phyloP scores from a whole-genome alignment of 2,113 vertebrate species.

The Microcebus lehilahytsara region DNA sequence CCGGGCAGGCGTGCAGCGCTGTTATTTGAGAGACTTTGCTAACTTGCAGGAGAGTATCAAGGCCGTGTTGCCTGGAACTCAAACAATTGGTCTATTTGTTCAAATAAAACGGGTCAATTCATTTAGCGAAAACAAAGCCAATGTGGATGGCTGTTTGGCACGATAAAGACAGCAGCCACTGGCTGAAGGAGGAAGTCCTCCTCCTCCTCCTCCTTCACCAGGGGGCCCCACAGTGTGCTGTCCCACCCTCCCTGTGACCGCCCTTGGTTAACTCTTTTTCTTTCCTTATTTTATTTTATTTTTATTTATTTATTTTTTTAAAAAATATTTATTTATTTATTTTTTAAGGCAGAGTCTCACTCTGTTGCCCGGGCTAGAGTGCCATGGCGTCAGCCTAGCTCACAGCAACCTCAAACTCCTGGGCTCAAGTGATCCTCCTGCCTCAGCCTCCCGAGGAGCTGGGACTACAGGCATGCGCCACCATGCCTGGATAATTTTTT shows the following conservation, averaged over 20 bases:
- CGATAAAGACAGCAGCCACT: not conserved
- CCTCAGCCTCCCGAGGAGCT: too few species aligned
- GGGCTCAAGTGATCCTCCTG: too few species aligned
- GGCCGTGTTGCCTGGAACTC: not conserved
- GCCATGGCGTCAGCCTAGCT: too few species aligned
- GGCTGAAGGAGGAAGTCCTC: not conserved
- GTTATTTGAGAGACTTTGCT: conserved; percentile 45
- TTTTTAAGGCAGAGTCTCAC: too few species aligned
- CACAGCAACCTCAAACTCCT: too few species aligned
- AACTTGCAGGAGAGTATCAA: not conserved
- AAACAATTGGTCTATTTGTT: conserved; percentile 54
- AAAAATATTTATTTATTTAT: too few species aligned
- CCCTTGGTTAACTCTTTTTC: not conserved
- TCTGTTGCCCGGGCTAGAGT: too few species aligned
- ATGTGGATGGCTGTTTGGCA: not conserved
- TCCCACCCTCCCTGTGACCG: not conserved
- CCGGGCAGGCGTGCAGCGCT: not conserved
- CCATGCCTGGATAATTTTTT: too few species aligned
- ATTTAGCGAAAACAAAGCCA: not conserved
- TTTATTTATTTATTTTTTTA: too few species aligned
- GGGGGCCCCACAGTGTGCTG: not conserved
- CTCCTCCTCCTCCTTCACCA: not conserved
- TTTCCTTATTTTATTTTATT: not conserved
- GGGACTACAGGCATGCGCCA: too few species aligned
- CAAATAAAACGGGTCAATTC: conserved; percentile 42